These are phyloP conservation scores for Piezodorus guildinii DNA, from an alignment of 1,140 invertebrate species.

Conservation along the genomic window DNA sequence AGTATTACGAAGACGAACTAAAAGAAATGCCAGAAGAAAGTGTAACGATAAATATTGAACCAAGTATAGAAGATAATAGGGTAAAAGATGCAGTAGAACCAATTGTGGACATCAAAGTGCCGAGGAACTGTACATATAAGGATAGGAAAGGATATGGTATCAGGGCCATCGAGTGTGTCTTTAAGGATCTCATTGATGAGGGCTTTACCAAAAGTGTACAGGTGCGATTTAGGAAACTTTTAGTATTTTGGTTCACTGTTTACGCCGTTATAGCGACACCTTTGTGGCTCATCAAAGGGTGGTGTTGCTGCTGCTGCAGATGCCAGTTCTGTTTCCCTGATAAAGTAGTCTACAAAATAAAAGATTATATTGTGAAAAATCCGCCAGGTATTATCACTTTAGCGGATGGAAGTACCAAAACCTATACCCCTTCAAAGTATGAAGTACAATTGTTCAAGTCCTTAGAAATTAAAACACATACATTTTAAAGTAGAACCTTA, in stretches of 20 bases:
- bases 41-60: neutral
- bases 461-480: no score
- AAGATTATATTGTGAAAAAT: neutral
- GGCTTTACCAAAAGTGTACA: neutral
- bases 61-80: neutral
- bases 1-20: no score
- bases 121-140: slow-evolving; percentile 1
- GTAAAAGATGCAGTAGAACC: neutral
- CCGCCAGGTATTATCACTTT: neutral
- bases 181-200: neutral
- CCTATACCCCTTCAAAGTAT: neutral
- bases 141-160: neutral
- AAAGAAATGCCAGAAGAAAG: no score
- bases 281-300: neutral
- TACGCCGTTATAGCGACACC: neutral
- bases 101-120: neutral
- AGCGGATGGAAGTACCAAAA: neutral
- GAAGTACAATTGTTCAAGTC: neutral
- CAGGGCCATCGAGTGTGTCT: neutral
- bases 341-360: neutral
- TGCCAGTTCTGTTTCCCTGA: slow-evolving; percentile 2
- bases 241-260: neutral
- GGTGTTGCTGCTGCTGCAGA: slow-evolving; percentile 15
- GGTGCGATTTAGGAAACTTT: neutral
- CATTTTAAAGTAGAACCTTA: no score